Evolutionary conservation across 2,797 vertebrate species (phyloP), one percentile per base, ranked within the genome.

Genomic region (Sebastes nivosus): DNA sequence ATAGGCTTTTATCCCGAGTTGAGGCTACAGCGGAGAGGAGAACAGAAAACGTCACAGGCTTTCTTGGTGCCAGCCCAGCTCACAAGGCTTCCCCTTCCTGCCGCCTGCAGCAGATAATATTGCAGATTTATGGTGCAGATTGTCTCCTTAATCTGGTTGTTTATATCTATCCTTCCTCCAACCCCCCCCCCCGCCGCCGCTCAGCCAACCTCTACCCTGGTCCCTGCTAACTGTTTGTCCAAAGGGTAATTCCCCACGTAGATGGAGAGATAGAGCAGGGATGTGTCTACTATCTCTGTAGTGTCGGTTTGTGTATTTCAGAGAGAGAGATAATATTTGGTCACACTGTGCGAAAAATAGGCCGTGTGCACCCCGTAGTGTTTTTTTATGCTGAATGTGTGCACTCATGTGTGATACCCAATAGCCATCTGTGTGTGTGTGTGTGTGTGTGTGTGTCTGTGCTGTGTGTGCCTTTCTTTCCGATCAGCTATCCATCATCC

Each of bases 51-150:
- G 42, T 87, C 79, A 84, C 36, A 25, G 9, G 66, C 60, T 80
- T 73, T 59, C 73, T 75, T 55, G 46, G 66, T 71, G 71, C 73
- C 67, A 61, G 52, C 46, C 38, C 72, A 30, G 67, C 70, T 83
- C 70, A 29, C 38, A 4, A 69, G 76, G 61, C 75, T 80, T 83
- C 54, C 78, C 73, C 57, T 71, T 82, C 57, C 84, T 72, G 75
- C 74, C n/a, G 87, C 68, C 67, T 83, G 30, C 75, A 83, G 72
- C 66, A 86, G 72, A 92, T 91, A 88, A 85, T 83, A 81, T 85
- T 77, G 42, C 27, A 90, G 89, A 93, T 92, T 90, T 91, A 91
- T 91, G 77, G 74, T 64, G 55, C 69, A 86, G 89, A 92, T 92
- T 81, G 79, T 82, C 75, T 72, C 68, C 36, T 84, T 92, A 87